Percentiles rank a stretch among this genome's conserved stretches.
These are phyloP conservation scores for Sinhomidia bicolor DNA, from an alignment of 2,888 invertebrate species.

Conservation along the genomic window DNA sequence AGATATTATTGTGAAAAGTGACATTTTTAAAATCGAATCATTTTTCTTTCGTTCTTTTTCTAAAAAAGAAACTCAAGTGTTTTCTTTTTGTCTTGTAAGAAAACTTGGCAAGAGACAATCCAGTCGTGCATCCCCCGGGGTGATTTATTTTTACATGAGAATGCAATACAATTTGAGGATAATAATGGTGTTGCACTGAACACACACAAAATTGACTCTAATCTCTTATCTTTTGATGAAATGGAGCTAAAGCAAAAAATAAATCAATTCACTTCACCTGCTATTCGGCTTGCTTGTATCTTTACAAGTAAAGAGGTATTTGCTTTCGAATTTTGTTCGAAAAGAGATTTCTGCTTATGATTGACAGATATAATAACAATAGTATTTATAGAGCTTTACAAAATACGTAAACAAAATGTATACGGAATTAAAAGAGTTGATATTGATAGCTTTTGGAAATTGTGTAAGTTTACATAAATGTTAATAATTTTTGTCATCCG, in stretches of 20 bases:
- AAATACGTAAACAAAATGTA: too few species aligned
- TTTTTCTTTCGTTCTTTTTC: constrained; percentile 57
- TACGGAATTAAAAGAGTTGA: too few species aligned
- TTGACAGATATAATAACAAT: too few species aligned
- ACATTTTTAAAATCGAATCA: constrained; percentile 67
- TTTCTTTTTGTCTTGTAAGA: constrained; percentile 37
- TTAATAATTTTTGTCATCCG: too few species aligned
- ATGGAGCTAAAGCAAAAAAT: constrained; percentile 52
- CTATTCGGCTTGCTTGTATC: neutral
- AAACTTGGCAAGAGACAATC: constrained; percentile 59
- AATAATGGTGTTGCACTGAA: constrained; percentile 40
- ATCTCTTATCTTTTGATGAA: constrained; percentile 44
- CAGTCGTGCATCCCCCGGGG: constrained; percentile 67
- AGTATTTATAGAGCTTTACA: too few species aligned
- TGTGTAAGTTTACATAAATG: too few species aligned
- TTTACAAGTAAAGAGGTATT: neutral
- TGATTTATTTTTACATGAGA: constrained; percentile 69
- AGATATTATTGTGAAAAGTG: constrained; percentile 64
- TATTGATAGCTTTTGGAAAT: too few species aligned
- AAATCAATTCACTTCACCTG: constrained; percentile 8
- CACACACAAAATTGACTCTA: constrained; percentile 27
- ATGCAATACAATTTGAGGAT: constrained; percentile 40
- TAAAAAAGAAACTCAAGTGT: constrained; percentile 19
- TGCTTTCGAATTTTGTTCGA: neutral
- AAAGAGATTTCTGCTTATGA: too few species aligned